Evolutionary conservation across 2,797 vertebrate genomes (phyloP).

Genomic region (Sebastolobus altivelis): DNA sequence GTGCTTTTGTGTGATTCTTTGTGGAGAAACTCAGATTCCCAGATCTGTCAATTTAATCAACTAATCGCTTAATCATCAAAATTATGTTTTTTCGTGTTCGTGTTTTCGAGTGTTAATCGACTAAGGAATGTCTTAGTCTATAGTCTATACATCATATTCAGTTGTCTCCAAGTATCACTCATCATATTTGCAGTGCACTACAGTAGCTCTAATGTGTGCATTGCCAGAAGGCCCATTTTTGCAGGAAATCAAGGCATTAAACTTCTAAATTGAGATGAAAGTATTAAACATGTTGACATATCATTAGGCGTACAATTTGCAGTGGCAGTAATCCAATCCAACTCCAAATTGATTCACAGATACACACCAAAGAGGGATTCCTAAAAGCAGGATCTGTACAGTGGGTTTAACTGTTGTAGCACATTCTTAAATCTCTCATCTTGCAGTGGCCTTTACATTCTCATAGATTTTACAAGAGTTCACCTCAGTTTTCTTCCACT

Average conservation of each 20-base stretch:
- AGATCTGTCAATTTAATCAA: no score
- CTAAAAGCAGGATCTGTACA: constrained; percentile 3
- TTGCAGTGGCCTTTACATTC: constrained; percentile 29
- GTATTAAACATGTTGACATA: background rate
- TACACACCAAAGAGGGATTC: background rate
- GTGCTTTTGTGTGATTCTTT: no score
- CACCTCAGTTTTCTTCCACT: constrained; percentile 26
- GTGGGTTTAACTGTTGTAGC: background rate
- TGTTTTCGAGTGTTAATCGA: no score
- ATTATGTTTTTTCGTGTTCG: fast-evolving
- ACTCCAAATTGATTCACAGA: constrained; percentile 6
- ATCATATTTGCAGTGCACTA: background rate
- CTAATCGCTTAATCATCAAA: no score
- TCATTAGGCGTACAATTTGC: background rate
- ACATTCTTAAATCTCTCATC: constrained; percentile 2
- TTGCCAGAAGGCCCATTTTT: constrained; percentile 16
- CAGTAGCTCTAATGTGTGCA: background rate
- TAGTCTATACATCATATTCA: background rate
- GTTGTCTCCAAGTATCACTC: background rate
- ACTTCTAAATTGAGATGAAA: constrained; percentile 26
- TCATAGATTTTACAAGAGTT: constrained; percentile 11
- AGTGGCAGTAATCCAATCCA: constrained; percentile 6
- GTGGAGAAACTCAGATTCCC: no score
- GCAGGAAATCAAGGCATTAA: constrained; percentile 16
- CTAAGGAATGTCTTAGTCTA: no score